Base-by-base conservation (phyloP, 2,113 vertebrate genomes). In the Xiphophorus hellerii region DNA sequence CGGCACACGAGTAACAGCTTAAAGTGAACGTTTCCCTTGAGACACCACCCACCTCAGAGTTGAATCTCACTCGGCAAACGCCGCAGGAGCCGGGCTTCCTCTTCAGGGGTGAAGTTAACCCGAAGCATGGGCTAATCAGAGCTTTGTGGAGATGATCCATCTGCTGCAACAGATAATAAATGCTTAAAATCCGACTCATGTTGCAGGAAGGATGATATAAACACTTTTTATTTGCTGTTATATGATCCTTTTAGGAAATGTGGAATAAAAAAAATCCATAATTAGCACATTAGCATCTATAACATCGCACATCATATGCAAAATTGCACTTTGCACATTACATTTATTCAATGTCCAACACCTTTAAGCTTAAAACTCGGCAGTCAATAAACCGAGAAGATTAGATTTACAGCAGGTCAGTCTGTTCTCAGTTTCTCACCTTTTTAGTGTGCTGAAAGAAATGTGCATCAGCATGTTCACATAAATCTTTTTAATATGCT, bases 131-230 rank as follows among this genome's bases (percentile, higher is more conserved):
- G 88, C 96, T 95, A 87, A 96, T 95, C 70, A 96, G 93, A 74
- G 96, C 95, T 94, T 97, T 97, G 91, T 97, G 96, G 87, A 96
- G 92, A 67, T 94, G 96, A 93, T 97, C 96, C 96, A 97, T 96
- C 97, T 98, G 93, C 70, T 93, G 74, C 62, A 70, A 77, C 22
- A 31, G 29, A 22, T 31, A 33, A 22, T 17, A n/a, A 84, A 44
- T 11, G 62, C 28, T 17, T 31, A 7, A 58, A n/a, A n/a, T n/a
- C 51, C 11, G 17, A 20, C 44, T 58, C 25, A 3, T 22, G 10
- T 58, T 58, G 25, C 51, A 3, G 25, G 10, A 58, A 58, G 7
- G 51, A 58, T n/a, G 51, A 48, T 48, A 48, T 1, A 48, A 48
- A 58, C 6, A 11, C 2, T n/a, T n/a, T 8, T 58, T 25, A n/a